These are phyloP conservation scores for Prolemur simus DNA, from an alignment of 2,113 vertebrate species.

Conservation along the genomic window DNA sequence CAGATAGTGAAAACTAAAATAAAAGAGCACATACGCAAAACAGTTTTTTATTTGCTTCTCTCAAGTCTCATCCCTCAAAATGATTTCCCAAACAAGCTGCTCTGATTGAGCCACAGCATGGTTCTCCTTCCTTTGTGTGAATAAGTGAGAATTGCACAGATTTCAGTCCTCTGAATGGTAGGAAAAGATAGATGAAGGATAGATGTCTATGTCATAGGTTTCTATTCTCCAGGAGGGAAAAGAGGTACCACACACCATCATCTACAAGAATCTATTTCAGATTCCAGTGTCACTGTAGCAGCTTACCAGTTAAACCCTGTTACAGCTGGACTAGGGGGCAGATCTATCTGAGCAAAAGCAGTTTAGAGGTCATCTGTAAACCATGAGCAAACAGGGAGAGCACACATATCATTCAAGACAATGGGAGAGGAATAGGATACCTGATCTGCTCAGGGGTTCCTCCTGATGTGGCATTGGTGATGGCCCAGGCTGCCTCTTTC, in stretches of 20 bases:
- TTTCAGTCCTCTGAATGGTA: not conserved
- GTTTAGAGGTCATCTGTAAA: not conserved
- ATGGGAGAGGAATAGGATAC: slow-evolving; percentile 77
- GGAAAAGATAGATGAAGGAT: not conserved
- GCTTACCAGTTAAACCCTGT: not conserved
- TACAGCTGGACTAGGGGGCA: not conserved
- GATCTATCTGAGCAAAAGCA: not conserved
- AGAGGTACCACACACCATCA: not conserved
- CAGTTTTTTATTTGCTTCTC: not conserved
- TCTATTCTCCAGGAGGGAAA: not conserved
- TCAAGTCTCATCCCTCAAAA: not conserved
- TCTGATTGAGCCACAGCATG: not conserved
- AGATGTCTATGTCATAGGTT: not conserved
- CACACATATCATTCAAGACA: slow-evolving; percentile 35
- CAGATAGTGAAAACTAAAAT: slow-evolving; percentile 15
- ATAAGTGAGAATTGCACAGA: not conserved
- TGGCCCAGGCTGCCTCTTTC: slow-evolving; percentile 99
- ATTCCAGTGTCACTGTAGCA: not conserved
- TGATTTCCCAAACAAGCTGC: not conserved
- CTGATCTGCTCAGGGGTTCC: slow-evolving; percentile 98
- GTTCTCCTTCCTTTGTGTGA: not conserved
- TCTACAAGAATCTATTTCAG: not conserved
- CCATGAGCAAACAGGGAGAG: not conserved
- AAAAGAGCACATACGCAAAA: not conserved
- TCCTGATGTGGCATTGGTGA: slow-evolving; percentile 98